Evolutionary conservation across 2,797 vertebrate species (phyloP), one percentile per base, ranked within the genome.

Genomic region (Enteromius afrohamiltoni): DNA sequence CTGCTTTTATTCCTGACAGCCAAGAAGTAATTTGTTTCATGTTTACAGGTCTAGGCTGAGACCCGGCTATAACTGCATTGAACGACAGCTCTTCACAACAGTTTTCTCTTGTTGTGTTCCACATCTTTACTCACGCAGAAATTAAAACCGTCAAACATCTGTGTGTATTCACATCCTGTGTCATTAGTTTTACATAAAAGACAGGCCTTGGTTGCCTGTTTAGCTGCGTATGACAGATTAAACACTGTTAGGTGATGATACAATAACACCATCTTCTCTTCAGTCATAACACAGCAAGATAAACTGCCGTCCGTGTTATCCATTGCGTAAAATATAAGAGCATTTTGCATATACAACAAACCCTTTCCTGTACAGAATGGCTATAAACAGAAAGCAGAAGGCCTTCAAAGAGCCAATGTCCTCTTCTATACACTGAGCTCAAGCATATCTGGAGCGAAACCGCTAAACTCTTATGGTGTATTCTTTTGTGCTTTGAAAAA

Each of bases 11-110:
- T 93, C 90, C 85, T 89, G 91, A 93, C 91, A 93, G 94, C 93
- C 92, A 93, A 89, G 80, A 90, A 91, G 92, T 90, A 93, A 93
- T 94, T 94, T 94, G 92, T 92, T 93, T 94, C 90, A 91, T 90
- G 92, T 91, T 91, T 93, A 92, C 88, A 92, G 92, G 93, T 92
- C 90, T 92, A 81, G 21, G 92, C 90, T 88, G 89, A 92, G 92
- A 94, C 91, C 89, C 83, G 86, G 89, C 88, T 89, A 86, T 85
- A 89, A 88, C 85, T 83, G 86, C 85, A 90, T 88, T 91, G 91
- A 37, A 81, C 79, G 34, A 79, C 82, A 74, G 77, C 75, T 42
- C 64, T 80, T 51, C 29, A 45, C 85, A 14, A 90, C 87, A 88
- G 83, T 92, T 92, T 90, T 90, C 83, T 76, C 83, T 64, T 86